Conservation (phyloP, 2,113 vertebrate species). For the Ranitomeya variabilis region DNA sequence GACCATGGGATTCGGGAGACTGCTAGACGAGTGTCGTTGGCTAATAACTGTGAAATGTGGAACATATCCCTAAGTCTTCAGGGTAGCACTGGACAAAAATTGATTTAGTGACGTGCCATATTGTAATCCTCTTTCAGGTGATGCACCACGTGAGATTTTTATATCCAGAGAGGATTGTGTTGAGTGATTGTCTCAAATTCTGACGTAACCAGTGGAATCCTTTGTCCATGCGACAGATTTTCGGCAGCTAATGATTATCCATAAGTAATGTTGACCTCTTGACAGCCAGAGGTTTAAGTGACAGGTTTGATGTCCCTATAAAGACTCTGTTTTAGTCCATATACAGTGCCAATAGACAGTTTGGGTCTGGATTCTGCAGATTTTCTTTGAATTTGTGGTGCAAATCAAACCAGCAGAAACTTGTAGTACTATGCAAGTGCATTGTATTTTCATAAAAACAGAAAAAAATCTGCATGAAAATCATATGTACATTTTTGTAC, state of each 20-base stretch:
- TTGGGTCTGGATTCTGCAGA: too few relatives aligned
- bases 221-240: background rate
- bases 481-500: too few relatives aligned
- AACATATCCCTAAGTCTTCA: background rate
- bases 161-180: conserved; percentile 34
- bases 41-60: background rate
- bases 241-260: background rate
- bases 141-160: background rate
- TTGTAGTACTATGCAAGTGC: too few relatives aligned
- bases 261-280: background rate
- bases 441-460: too few relatives aligned
- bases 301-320: background rate
- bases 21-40: background rate
- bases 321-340: too few relatives aligned
- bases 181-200: background rate
- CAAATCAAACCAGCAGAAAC: too few relatives aligned
- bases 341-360: too few relatives aligned
- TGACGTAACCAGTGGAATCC: conserved; percentile 46
- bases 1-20: background rate
- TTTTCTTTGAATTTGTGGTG: too few relatives aligned
- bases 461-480: too few relatives aligned
- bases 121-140: conserved; percentile 19
- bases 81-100: background rate
- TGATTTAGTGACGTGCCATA: background rate
- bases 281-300: background rate